Evolutionary conservation across 2,888 invertebrate species (phyloP).

Genomic region (Clunio marinus): DNA sequence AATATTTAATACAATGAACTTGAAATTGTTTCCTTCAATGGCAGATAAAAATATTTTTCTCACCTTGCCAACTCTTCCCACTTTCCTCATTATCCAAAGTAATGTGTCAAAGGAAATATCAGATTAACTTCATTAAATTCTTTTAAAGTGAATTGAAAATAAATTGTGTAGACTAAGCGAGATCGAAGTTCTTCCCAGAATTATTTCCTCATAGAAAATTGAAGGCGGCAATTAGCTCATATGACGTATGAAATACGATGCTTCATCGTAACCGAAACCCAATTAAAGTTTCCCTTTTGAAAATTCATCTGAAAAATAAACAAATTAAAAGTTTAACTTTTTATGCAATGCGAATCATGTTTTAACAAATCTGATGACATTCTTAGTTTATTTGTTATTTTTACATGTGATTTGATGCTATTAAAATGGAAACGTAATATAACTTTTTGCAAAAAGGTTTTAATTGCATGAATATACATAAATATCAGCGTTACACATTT

Average conservation of each 20-base stretch:
- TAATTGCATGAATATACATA: no score
- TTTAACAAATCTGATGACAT: constrained; percentile 14
- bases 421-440: background rate
- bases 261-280: constrained; percentile 23
- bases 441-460: background rate
- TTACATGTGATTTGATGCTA: background rate
- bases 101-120: constrained; percentile 3
- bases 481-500: no score
- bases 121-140: background rate
- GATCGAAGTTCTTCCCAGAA: constrained; percentile 14
- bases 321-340: background rate
- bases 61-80: background rate
- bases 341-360: constrained; percentile 8
- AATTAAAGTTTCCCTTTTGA: constrained; percentile 26
- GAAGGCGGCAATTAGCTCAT: constrained; percentile 35
- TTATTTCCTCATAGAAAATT: constrained; percentile 26
- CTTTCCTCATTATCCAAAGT: background rate
- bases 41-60: background rate
- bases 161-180: background rate
- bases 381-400: constrained; percentile 21
- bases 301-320: constrained; percentile 29
- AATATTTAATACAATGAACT: constrained; percentile 3
- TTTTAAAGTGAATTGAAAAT: no score
- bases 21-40: background rate
- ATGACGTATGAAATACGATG: constrained; percentile 7